Percentiles rank a stretch among this genome's conserved stretches.
These are phyloP conservation scores for Hydropotes inermis DNA, from an alignment of 2,113 vertebrate species.

Conservation along the genomic window DNA sequence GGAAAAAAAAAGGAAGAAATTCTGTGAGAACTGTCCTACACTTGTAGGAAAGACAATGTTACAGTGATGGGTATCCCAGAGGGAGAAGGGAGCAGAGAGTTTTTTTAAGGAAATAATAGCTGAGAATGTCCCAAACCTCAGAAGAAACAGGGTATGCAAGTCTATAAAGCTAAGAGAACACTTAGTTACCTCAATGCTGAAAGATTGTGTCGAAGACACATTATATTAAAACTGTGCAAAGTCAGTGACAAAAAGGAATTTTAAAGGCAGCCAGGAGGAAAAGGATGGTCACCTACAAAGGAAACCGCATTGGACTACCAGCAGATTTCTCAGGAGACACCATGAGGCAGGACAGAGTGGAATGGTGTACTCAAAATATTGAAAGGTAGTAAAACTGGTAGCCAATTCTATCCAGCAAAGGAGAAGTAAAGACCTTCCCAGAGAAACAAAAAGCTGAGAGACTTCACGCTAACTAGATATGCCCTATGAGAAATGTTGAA, in stretches of 20 bases:
- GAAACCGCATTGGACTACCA: neutral
- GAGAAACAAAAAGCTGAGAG: neutral
- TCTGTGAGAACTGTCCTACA: neutral
- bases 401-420: neutral
- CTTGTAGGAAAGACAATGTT: neutral
- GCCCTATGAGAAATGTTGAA: neutral
- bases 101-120: neutral
- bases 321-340: neutral
- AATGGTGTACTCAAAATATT: neutral
- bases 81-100: neutral
- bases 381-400: neutral
- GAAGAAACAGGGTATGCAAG: neutral
- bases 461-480: neutral
- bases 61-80: neutral
- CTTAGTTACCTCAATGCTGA: neutral
- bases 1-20: neutral
- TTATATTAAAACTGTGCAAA: neutral
- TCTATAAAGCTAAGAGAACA: neutral
- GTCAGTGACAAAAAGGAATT: neutral
- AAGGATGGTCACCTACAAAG: neutral
- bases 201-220: neutral
- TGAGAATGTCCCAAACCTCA: neutral
- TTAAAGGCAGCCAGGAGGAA: neutral
- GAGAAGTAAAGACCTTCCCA: neutral
- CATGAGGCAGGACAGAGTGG: neutral